A percentile compares a stretch with the other conserved stretches of the same genome.
Conservation (phyloP, 2,888 invertebrate species). For the Torymus aiolomorphi region DNA sequence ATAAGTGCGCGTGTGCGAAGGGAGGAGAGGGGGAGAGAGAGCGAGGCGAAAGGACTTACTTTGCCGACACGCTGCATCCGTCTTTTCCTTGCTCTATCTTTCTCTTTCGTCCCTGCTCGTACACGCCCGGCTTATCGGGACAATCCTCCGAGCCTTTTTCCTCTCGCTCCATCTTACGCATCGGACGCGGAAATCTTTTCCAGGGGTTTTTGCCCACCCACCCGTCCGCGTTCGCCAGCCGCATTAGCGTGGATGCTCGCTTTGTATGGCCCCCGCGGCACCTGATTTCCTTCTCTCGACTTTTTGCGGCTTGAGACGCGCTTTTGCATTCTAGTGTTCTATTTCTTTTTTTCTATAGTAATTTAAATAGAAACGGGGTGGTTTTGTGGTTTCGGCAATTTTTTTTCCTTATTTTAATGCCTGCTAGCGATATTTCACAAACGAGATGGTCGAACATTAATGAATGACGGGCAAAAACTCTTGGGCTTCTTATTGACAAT, state of each 20-base stretch:
- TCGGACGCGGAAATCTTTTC: slow-evolving; percentile 19
- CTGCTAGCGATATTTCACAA: too few relatives aligned
- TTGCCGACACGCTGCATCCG: slow-evolving; percentile 30
- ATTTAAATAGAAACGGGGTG: too few relatives aligned
- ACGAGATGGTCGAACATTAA: slow-evolving; percentile 8
- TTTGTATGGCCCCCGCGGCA: slow-evolving; percentile 2
- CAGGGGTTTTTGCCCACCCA: neutral
- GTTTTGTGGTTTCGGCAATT: too few relatives aligned
- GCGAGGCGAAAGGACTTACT: neutral
- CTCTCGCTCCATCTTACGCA: neutral
- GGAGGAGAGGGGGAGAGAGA: neutral
- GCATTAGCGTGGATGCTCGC: slow-evolving; percentile 10
- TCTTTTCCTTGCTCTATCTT: slow-evolving; percentile 13
- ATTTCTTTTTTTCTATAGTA: neutral
- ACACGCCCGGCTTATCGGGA: slow-evolving; percentile 16
- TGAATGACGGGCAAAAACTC: slow-evolving; percentile 19
- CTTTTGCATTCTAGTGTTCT: neutral
- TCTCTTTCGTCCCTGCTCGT: slow-evolving; percentile 6
- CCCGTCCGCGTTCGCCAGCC: neutral
- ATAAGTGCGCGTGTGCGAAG: slow-evolving; percentile 9
- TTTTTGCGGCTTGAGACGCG: neutral
- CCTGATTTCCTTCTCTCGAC: slow-evolving; percentile 6
- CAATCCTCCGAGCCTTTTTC: neutral
- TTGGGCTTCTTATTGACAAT: slow-evolving; percentile 24
- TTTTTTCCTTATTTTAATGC: too few relatives aligned